A percentile compares a stretch with the other conserved stretches of the same genome.
These are phyloP conservation scores for Bambusicola thoracicus DNA, from an alignment of 2,113 vertebrate species.

Conservation along the genomic window DNA sequence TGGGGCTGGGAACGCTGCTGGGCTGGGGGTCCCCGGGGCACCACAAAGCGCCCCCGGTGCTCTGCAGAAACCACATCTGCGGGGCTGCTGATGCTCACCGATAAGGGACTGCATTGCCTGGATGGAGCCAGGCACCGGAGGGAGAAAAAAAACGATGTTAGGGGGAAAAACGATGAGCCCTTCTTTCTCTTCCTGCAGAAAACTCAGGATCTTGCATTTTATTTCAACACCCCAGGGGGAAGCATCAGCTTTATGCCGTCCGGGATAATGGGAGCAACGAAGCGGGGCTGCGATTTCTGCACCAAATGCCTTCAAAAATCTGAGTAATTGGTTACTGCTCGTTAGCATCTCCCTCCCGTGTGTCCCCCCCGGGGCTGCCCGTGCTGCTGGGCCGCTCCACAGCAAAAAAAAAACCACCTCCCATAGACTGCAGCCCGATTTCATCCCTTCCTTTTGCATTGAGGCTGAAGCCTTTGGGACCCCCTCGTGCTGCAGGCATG, in stretches of 20 bases:
- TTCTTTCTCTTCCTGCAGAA: neutral
- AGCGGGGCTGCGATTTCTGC: neutral
- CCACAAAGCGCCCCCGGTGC: neutral
- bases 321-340: neutral
- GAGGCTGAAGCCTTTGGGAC: neutral
- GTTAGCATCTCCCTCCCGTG: neutral
- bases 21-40: neutral
- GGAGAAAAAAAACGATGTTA: neutral
- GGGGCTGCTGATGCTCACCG: neutral
- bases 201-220: neutral
- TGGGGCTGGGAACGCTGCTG: neutral
- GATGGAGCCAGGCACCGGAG: neutral
- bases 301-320: neutral
- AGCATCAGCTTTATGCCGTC: rapidly evolving
- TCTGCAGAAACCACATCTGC: neutral
- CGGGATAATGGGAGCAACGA: neutral
- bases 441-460: neutral
- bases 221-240: neutral
- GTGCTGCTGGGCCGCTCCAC: neutral
- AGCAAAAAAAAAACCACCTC: neutral
- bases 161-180: rapidly evolving
- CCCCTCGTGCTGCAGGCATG: rapidly evolving
- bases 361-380: neutral
- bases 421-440: too few species aligned
- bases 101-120: neutral